Evolutionary conservation across 1,140 invertebrate genomes (phyloP), one percentile per base, ranked within the genome.

Genomic region (Nylanderia fulva): DNA sequence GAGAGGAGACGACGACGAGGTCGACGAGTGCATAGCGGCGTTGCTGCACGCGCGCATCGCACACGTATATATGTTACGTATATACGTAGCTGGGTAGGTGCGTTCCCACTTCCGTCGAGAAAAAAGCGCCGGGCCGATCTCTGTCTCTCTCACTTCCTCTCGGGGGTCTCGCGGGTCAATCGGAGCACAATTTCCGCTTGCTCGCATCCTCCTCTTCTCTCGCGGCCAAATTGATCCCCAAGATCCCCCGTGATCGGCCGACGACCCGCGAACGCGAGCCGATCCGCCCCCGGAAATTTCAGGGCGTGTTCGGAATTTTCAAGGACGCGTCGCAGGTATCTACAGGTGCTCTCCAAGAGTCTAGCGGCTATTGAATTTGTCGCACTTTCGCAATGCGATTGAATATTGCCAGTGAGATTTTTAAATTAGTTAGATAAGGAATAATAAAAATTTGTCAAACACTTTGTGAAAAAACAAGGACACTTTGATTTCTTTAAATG

Each of bases 141-240:
- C n/a, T 54, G 29, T 21, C 68, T 72, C 18, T 54, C 8, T 4
- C 7, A 0, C 27, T 33, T 29, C n/a, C 52, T 72, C 29, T 29
- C 61, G 84, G 48, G 42, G 63, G 63, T 85, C 63, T 69, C 84
- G 61, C 45, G 61, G 61, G 75, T 85, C 76, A 82, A 82, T 82
- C 75, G 84, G 64, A 68, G 63, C 84, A 80, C 84, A 80, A 85
- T 85, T 85, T 85, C 84, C 84, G 84, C 63, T 79, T 60, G 84
- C 39, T 85, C 45, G 64, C 52, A 85, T 85, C 72, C 72, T 80
- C 61, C 21, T 24, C 72, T 80, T 52, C 21, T 24, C 48, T 69
- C 52, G 39, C 75, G 36, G 75, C 54, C 75, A 85, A 85, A 85
- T 85, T 85, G 63, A n/a, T n/a, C 75, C 9, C 63, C 56, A n/a